phyloP scores from a whole-genome alignment of 1,140 invertebrate species.

The Heterodera schachtii region DNA sequence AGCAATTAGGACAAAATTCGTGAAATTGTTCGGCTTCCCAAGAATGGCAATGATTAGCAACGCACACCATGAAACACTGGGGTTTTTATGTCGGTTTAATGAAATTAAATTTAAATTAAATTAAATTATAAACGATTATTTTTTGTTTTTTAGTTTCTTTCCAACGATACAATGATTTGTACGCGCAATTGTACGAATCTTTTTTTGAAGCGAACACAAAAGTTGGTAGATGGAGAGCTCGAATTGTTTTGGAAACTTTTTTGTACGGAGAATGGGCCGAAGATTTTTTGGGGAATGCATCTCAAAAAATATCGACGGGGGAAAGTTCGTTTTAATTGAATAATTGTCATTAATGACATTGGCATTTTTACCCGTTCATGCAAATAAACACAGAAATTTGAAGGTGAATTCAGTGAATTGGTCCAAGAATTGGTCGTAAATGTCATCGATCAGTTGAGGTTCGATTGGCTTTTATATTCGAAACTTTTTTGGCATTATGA shows the following conservation, averaged over 20 bases:
- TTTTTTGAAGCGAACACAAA: neutral
- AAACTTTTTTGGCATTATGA: neutral
- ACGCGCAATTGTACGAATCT: neutral
- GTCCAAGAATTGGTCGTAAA: neutral
- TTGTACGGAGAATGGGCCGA: neutral
- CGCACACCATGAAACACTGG: neutral
- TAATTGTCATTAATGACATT: too few species aligned
- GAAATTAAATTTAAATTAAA: too few species aligned
- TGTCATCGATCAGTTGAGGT: neutral
- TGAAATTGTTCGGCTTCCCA: neutral
- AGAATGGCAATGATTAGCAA: neutral
- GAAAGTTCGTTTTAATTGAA: neutral
- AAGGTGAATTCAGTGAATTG: too few species aligned
- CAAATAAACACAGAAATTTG: too few species aligned
- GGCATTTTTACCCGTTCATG: too few species aligned
- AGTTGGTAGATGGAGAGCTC: neutral
- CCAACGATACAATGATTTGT: neutral
- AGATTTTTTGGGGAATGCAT: neutral
- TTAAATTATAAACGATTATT: too few species aligned
- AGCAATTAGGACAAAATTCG: neutral
- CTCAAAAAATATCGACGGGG: neutral
- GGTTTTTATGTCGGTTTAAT: neutral
- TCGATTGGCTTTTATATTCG: neutral
- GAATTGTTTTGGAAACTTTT: neutral
- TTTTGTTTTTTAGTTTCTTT: neutral